Evolutionary conservation across 2,113 vertebrate species (phyloP).

Genomic region (Ellobius talpinus): DNA sequence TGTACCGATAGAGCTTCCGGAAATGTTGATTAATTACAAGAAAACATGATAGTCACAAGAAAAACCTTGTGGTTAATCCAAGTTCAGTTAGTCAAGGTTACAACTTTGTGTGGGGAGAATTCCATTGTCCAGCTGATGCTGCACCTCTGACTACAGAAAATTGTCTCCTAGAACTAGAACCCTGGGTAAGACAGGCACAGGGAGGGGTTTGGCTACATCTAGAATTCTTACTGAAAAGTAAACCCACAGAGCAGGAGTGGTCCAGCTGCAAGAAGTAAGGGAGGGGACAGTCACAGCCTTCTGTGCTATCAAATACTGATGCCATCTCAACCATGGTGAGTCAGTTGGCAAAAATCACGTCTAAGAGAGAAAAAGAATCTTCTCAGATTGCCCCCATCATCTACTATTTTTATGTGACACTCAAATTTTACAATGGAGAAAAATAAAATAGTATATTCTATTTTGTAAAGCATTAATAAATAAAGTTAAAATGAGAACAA

Average conservation of each 20-base stretch:
- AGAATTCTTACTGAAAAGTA: conserved; percentile 47
- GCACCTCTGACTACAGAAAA: conserved; percentile 24
- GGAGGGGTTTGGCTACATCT: background rate
- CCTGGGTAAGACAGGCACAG: background rate
- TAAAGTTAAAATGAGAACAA: conserved; percentile 38
- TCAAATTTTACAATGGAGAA: conserved; percentile 36
- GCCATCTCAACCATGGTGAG: background rate
- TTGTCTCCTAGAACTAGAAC: conserved; percentile 26
- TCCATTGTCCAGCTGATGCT: conserved; percentile 8
- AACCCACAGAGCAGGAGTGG: background rate
- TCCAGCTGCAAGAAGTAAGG: background rate
- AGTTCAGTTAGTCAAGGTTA: conserved; percentile 77
- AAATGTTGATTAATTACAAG: conserved; percentile 78
- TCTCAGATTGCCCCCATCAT: background rate
- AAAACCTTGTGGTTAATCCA: conserved; percentile 63
- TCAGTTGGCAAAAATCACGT: conserved; percentile 45
- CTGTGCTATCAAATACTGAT: conserved; percentile 27
- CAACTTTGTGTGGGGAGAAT: conserved; percentile 37
- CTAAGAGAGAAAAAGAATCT: conserved; percentile 24
- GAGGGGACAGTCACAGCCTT: background rate
- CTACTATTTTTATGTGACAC: conserved; percentile 4
- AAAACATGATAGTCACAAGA: conserved; percentile 65
- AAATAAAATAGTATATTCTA: conserved; percentile 37
- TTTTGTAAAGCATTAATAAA: conserved; percentile 52
- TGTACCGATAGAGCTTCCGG: conserved; percentile 72